Evolutionary conservation across 2,888 invertebrate species (phyloP).

Genomic region (Teleiodes luculella): DNA sequence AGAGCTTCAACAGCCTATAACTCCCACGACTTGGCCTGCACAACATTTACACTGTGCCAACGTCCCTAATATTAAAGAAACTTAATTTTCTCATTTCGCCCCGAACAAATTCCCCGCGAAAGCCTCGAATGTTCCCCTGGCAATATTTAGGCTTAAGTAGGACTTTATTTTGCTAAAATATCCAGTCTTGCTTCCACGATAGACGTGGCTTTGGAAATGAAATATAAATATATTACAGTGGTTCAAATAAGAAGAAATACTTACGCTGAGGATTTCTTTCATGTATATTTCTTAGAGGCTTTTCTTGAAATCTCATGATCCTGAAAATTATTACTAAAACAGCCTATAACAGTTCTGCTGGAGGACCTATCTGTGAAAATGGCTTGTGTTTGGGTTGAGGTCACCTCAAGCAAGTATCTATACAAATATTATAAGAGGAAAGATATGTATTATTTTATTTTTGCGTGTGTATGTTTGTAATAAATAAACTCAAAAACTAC

Average conservation of each 20-base stretch:
- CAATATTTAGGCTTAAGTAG: constrained; percentile 41
- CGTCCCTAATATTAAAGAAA: constrained; percentile 46
- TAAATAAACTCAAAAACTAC: too few relatives aligned
- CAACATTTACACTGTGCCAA: constrained; percentile 18
- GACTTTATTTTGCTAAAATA: constrained; percentile 38
- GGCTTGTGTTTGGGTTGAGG: too few relatives aligned
- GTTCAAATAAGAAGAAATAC: not conserved
- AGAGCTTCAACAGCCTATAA: not conserved
- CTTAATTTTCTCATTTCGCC: constrained; percentile 46
- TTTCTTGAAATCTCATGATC: too few relatives aligned
- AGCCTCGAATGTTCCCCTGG: constrained; percentile 37
- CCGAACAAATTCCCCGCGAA: constrained; percentile 42
- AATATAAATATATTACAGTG: not conserved
- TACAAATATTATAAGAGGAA: too few relatives aligned
- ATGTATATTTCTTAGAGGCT: too few relatives aligned
- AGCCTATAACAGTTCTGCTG: too few relatives aligned
- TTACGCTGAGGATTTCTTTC: too few relatives aligned
- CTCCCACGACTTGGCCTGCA: not conserved
- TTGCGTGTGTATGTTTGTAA: too few relatives aligned
- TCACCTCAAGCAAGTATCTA: too few relatives aligned
- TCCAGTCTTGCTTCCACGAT: constrained; percentile 17
- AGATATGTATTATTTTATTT: too few relatives aligned
- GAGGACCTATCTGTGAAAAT: too few relatives aligned
- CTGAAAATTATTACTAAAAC: too few relatives aligned
- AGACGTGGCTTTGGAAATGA: not conserved